phyloP scores from a whole-genome alignment of 2,888 invertebrate genomes.

The Andrena minutula region DNA sequence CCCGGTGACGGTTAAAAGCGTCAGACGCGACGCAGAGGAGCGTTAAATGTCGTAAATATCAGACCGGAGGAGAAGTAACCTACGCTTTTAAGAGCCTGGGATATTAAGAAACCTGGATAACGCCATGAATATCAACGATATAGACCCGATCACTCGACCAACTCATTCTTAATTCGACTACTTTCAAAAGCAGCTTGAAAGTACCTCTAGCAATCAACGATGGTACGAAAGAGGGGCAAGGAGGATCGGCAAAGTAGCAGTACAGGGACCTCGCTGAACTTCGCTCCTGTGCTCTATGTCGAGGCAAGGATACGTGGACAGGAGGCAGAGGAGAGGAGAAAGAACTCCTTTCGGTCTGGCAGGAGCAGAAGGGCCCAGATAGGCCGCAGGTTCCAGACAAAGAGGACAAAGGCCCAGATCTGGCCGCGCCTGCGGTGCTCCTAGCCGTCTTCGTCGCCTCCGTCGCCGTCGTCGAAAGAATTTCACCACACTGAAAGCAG shows the following conservation, averaged over 20 bases:
- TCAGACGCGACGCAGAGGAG: not conserved
- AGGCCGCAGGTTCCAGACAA: slow-evolving; percentile 70
- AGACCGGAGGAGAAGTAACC: slow-evolving; percentile 2
- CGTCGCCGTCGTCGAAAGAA: slow-evolving; percentile 51
- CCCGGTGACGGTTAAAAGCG: slow-evolving; percentile 46
- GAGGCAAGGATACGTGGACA: not conserved
- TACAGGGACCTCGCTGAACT: not conserved
- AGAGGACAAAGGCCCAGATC: slow-evolving; percentile 79
- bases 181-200: too few species aligned
- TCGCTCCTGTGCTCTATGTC: not conserved
- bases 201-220: too few species aligned
- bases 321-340: not conserved
- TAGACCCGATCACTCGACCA: too few species aligned
- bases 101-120: too few species aligned
- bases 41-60: not conserved
- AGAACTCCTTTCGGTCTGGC: not conserved
- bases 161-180: too few species aligned
- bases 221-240: too few species aligned
- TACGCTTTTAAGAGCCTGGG: not conserved
- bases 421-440: slow-evolving; percentile 63
- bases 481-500: slow-evolving; percentile 48
- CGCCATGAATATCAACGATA: too few species aligned
- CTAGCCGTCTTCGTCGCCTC: slow-evolving; percentile 42
- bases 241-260: too few species aligned
- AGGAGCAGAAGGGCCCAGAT: slow-evolving; percentile 51